Conservation (phyloP, 2,888 invertebrate genomes). For the Drosophila nigricruria region DNA sequence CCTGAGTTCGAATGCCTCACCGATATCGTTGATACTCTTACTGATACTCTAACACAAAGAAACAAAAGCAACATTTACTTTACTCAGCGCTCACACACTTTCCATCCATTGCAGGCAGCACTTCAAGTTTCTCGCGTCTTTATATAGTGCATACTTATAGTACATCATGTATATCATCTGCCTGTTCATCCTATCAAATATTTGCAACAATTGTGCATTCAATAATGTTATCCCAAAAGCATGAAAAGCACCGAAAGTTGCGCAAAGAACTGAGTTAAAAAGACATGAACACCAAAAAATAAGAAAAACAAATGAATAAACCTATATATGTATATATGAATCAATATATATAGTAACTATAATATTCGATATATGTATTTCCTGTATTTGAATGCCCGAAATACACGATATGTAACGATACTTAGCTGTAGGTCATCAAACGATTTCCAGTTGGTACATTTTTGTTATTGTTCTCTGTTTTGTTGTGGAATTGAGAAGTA, state of each 20-base stretch:
- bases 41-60: slow-evolving; percentile 13
- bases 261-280: slow-evolving; percentile 82
- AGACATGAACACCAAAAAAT: slow-evolving; percentile 74
- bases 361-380: slow-evolving; percentile 14
- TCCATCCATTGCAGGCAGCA: slow-evolving; percentile 19
- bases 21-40: slow-evolving; percentile 63
- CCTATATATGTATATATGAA: slow-evolving; percentile 22
- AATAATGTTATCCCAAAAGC: slow-evolving; percentile 40
- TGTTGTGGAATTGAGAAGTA: slow-evolving; percentile 24
- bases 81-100: slow-evolving; percentile 12
- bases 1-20: slow-evolving; percentile 75
- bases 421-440: slow-evolving; percentile 48
- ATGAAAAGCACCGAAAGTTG: slow-evolving; percentile 77
- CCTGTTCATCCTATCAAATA: slow-evolving; percentile 40
- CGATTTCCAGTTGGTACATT: slow-evolving; percentile 6
- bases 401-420: slow-evolving; percentile 43
- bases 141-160: neutral
- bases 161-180: slow-evolving; percentile 22
- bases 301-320: slow-evolving; percentile 33
- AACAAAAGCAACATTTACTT: slow-evolving; percentile 24
- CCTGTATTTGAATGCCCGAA: slow-evolving; percentile 45
- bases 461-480: neutral
- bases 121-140: slow-evolving; percentile 20
- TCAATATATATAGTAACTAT: slow-evolving; percentile 29
- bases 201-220: slow-evolving; percentile 30